Conservation (phyloP, 2,888 invertebrate species). For the Melipona beecheii region DNA sequence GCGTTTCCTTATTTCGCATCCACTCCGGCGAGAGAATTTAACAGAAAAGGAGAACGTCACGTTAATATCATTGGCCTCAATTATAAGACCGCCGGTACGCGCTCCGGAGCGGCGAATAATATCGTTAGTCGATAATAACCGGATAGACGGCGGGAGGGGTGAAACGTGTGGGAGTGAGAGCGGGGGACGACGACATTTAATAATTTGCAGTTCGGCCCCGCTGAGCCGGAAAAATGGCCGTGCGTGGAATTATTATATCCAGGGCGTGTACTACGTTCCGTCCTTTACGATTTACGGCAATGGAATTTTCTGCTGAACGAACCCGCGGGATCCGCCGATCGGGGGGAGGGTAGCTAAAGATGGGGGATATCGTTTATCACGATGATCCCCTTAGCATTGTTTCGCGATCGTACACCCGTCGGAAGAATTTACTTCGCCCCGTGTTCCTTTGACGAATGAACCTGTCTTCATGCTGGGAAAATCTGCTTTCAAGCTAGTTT, state of each 20-base stretch:
- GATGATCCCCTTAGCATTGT: constrained; percentile 41
- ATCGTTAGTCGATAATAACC: constrained; percentile 47
- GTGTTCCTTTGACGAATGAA: background rate
- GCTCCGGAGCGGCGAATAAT: constrained; percentile 23
- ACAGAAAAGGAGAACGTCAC: constrained; percentile 21
- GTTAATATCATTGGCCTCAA: constrained; percentile 59
- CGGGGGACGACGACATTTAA: constrained; percentile 3
- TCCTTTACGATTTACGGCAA: constrained; percentile 45
- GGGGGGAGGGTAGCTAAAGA: constrained; percentile 15
- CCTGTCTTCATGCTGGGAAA: background rate
- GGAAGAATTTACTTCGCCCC: constrained; percentile 8
- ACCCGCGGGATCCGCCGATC: constrained; percentile 26
- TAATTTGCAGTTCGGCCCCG: constrained; percentile 31
- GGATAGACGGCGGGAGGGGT: background rate
- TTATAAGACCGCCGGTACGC: constrained; percentile 43
- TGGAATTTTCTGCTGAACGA: constrained; percentile 51
- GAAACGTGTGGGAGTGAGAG: background rate
- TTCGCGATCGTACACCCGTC: constrained; percentile 18
- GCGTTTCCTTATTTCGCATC: constrained; percentile 46
- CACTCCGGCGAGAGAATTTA: constrained; percentile 22
- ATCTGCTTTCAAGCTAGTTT: background rate
- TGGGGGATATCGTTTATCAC: constrained; percentile 47
- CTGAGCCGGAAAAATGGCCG: constrained; percentile 13
- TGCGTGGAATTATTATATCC: constrained; percentile 49
- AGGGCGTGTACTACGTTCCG: background rate